Base-by-base conservation (phyloP, 2,113 vertebrate genomes). In the Protomyctophum bolini region DNA sequence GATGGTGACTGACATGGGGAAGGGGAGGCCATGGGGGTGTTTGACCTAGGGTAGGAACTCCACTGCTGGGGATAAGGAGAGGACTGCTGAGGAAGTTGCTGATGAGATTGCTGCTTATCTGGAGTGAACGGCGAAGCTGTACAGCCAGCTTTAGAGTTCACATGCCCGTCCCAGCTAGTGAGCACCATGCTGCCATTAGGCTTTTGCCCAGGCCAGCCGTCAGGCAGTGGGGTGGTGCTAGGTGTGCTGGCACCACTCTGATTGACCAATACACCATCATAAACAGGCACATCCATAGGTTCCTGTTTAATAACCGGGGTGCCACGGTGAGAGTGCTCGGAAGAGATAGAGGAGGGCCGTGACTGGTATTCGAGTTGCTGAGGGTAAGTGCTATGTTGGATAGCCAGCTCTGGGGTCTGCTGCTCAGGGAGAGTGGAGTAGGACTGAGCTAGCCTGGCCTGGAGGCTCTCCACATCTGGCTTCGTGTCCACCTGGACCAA, bases 231-330 rank as follows among this genome's bases (percentile, higher is more conserved):
- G 56, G 78, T 86, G 70, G 71, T 76, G 62, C 84, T 79, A 0
- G 86, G 88, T 47, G 87, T 85, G 71, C 67, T 79, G 10, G 82
- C 76, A 58, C 86, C 75, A 81, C 85, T 0, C 74, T 84, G 1
- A 76, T 68, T 69, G 6, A 76, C 75, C 14, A 75, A 75, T n/a
- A 71, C 60, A 41, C 94, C 83, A 70, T 97, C 81, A 69, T 93
- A 80, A 0, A 92, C 80, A 0, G 92, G 89, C 5, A 94, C 77
- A 66, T 97, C 96, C 0, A 91, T 83, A 0, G 97, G 97, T 73
- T 99, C 97, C 90, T 97, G 95, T 79, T 99, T 99, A 88, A 98
- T 96, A 79, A 94, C 75, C 2, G 92, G 92, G 49, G 89, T 92
- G 70, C 77, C 86, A 72, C 87, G 80, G 66, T 84, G 87, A 70